A percentile compares a stretch with the other conserved stretches of the same genome.
Conservation (phyloP, 2,888 invertebrate species). For the Lasioglossum calceatum region DNA sequence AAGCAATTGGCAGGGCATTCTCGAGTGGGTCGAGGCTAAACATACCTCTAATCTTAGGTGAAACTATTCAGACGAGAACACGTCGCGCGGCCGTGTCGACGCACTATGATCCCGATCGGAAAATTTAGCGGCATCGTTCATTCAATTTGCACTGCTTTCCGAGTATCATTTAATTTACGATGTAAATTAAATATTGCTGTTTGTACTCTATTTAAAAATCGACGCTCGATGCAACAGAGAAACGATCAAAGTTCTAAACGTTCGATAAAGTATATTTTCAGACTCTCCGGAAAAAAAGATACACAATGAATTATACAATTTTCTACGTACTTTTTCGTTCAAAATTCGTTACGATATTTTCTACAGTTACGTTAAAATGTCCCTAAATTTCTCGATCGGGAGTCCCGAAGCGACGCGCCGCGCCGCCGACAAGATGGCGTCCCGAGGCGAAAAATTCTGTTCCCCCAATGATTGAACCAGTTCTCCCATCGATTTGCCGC, state of each 20-base stretch:
- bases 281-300: too few species aligned
- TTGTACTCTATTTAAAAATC: background rate
- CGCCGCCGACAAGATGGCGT: background rate
- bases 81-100: conserved; percentile 9
- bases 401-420: background rate
- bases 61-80: background rate
- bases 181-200: background rate
- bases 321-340: background rate
- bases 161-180: too few species aligned
- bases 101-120: background rate
- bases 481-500: background rate
- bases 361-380: background rate
- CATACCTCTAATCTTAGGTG: conserved; percentile 60
- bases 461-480: background rate
- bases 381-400: background rate
- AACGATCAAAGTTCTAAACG: too few species aligned
- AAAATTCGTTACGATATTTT: background rate
- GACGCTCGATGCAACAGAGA: too few species aligned
- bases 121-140: background rate
- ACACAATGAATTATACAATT: background rate
- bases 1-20: conserved; percentile 58
- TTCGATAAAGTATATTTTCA: too few species aligned
- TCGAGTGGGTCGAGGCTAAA: conserved; percentile 70
- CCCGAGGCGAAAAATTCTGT: background rate
- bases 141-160: too few species aligned